Base-by-base conservation (phyloP, 1,140 invertebrate species). In the Goniozus legneri region DNA sequence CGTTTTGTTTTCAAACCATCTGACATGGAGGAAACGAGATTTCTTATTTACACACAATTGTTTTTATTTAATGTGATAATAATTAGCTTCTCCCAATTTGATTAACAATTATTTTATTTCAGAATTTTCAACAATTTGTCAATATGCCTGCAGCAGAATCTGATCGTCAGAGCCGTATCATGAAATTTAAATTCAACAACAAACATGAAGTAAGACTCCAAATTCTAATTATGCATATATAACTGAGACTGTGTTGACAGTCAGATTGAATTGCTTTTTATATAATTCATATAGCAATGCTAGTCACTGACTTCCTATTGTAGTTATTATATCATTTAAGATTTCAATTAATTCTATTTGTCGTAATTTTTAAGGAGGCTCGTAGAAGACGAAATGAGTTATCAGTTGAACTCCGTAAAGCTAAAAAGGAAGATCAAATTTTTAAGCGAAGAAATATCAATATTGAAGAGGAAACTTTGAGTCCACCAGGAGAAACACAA, bases 341-440 rank as follows among this genome's bases (percentile, higher is more conserved):
- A 35, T 35, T 10, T 8, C 16, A 43, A 33, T 36, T 24, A 39
- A 21, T 19, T 27, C 36, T 3, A 30, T 12, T 27, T n/a, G 31
- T 33, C 21, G 27, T 47, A 12, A 33, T 15, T 40, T 43, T n/a
- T 24, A 6, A 93, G 88, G 91, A 94, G 58, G 84, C 95, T 68
- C 83, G 95, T 44, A 82, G 92, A 54, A 84, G 92, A 47, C 81
- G 96, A 48, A 87, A 82, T 60, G 93, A 97, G 70, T 82, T 91
- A 15, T 90, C 85, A 7, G 84, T 98, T 8, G 90, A 96, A 58
- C 76, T 99, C 6, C 79, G 97, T 12, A 98, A 97, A 78, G 86
- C 88, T 4, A 89, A 91, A 33, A 91, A 96, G 65, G 95, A 98
- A 76, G 95, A 98, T 61, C 92, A 95, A 64, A 75, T 99, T n/a